Base-by-base conservation (phyloP, 2,888 invertebrate species). In the Hyposoter dolosus region DNA sequence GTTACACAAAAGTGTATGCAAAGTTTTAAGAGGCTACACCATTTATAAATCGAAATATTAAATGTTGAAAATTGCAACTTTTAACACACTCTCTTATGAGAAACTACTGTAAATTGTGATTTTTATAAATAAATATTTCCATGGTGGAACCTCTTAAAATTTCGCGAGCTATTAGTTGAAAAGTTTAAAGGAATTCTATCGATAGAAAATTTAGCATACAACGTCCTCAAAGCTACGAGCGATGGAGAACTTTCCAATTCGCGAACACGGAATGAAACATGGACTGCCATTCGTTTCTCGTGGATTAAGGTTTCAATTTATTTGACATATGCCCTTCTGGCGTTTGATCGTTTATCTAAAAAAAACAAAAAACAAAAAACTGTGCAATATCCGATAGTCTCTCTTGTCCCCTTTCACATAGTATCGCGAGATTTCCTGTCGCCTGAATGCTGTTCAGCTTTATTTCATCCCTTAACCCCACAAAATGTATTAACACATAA, bases 321-420 rank as follows among this genome's bases (percentile, higher is more conserved):
- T 60, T 45, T 60, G 60, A 60, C 7, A 45, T 74, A 23, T 43
- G 60, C 23, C 43, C 9, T 74, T 23, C 0, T 74, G 17, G 23
- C 23, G 23, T 43, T 63, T 60, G 45, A 40, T 45, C 60, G 60
- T 76, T 76, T 43, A 71, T 76, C 65, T 60, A 45, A 72, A 85
- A 60, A 40, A 35, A 32, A 32, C 1, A 32, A n/a, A 45, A 72
- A 85, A 60, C 5, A 35, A 35, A 35, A 60, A 79, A 78, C 71
- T 76, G 83, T 83, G 83, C 87, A 88, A 89, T 85, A 85, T 71
- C 80, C 84, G 74, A 66, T 83, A 85, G 85, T 85, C 86, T 88
- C 88, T 82, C 82, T 88, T 89, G 82, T 90, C 83, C 84, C 75
- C 80, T 79, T 86, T 47, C 74, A 82, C 85, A 84, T 86, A 89